Evolutionary conservation across 2,888 invertebrate genomes (phyloP).

Genomic region (Boloria selene): DNA sequence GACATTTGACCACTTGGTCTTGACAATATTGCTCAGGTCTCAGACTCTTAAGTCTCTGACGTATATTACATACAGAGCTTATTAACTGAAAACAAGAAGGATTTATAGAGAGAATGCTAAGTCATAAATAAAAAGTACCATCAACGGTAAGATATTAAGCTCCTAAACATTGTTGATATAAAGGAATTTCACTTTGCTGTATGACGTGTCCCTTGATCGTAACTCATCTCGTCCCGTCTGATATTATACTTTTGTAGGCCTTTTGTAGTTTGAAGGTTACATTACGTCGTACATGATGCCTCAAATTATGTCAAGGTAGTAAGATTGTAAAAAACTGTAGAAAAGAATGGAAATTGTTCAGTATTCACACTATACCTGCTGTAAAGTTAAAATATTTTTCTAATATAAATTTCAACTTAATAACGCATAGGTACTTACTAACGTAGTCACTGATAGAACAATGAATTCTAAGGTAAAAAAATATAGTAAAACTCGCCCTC

Average conservation of each 20-base stretch:
- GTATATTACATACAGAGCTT: neutral
- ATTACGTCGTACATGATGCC: slow-evolving; percentile 10
- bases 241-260: slow-evolving; percentile 50
- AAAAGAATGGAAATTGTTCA: neutral
- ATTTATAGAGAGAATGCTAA: slow-evolving; percentile 34
- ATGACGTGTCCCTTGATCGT: slow-evolving; percentile 63
- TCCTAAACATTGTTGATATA: slow-evolving; percentile 60
- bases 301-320: neutral
- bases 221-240: slow-evolving; percentile 56
- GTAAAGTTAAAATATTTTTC: too few species aligned
- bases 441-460: too few species aligned
- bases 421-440: too few species aligned
- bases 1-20: too few species aligned
- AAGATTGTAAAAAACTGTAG: neutral
- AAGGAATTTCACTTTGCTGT: slow-evolving; percentile 56
- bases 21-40: too few species aligned
- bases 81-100: slow-evolving; percentile 6
- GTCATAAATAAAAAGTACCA: slow-evolving; percentile 50
- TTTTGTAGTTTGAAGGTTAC: slow-evolving; percentile 22
- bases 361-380: too few species aligned
- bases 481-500: too few species aligned
- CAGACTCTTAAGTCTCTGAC: neutral
- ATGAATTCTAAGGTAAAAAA: too few species aligned
- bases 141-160: slow-evolving; percentile 49
- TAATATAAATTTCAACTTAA: too few species aligned